phyloP scores from a whole-genome alignment of 2,797 vertebrate species.

The Centroberyx gerrardi region DNA sequence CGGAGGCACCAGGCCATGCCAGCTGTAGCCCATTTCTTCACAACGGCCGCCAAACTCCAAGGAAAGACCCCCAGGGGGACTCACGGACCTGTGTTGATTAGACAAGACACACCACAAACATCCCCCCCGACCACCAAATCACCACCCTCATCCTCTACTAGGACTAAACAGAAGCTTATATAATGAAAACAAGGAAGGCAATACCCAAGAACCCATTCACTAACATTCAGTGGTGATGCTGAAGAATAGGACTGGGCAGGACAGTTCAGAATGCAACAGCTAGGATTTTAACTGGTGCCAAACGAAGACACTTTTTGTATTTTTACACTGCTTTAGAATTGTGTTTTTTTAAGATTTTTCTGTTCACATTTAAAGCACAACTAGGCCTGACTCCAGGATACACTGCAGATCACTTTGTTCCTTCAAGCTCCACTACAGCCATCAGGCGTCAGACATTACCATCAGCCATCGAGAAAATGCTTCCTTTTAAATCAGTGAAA shows the following conservation, averaged over 20 bases:
- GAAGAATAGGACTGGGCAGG: not conserved
- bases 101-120: constrained; percentile 24
- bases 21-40: constrained; percentile 48
- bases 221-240: not conserved
- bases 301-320: too few relatives aligned
- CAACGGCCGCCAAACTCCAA: constrained; percentile 8
- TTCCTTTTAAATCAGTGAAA: too few relatives aligned
- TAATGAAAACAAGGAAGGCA: not conserved
- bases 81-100: not conserved
- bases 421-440: too few relatives aligned
- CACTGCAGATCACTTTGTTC: too few relatives aligned
- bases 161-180: not conserved
- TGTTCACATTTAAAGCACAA: too few relatives aligned
- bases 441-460: too few relatives aligned
- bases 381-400: too few relatives aligned
- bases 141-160: not conserved
- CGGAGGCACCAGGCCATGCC: constrained; percentile 28
- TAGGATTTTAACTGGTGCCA: constrained; percentile 1
- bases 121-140: constrained; percentile 10
- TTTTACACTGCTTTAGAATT: too few relatives aligned
- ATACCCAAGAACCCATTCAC: not conserved
- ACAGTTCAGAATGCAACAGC: not conserved
- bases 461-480: too few relatives aligned
- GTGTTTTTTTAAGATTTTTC: too few relatives aligned
- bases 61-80: not conserved